Base-by-base conservation (phyloP, 2,888 invertebrate species). In the Yponomeuta malinellus region DNA sequence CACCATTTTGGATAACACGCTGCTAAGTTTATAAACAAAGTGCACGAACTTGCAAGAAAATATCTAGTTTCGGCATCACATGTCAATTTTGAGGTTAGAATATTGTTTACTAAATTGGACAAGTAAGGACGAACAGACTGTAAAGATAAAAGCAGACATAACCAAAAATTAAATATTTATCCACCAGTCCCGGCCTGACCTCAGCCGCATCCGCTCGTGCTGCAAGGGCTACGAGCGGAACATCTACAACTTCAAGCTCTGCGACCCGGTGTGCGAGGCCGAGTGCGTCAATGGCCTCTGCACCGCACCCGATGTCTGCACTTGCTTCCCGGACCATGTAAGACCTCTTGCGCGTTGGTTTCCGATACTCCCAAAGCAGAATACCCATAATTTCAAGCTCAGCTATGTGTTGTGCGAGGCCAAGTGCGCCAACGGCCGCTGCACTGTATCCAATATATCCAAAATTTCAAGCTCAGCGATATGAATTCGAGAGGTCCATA, bases 151-250 rank as follows among this genome's bases (percentile, higher is more conserved):
- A 33, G 3, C 5, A 33, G 2, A 43, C 43, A 5, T 5, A 43
- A 5, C 43, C 43, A 43, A 43, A 1, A 43, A 8, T 43, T 8
- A 3, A 43, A 43, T 43, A 43, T 8, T 68, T 31, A 29, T 29
- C 31, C 33, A 33, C 1, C 83, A 94, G 94, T 93, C 95, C 0
- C 88, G 93, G 1, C 85, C 94, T 8, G 93, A 94, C 33, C 90
- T 94, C 77, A 95, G 95, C 78, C 93, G 93, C 73, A 94, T 95
- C 76, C 91, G 94, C 74, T 92, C 94, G 37, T 96, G 96, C 80
- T 96, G 96, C 79, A 93, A 93, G 0, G 96, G 96, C 23, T 96
- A 95, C 84, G 89, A 92, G 73, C 93, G 94, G 12, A 94, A 95
- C 81, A 87, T 90, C 8, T 93, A 93, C 80, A 90, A 89, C 79